Evolutionary conservation across 92 coral and sea anemone genomes (phyloP).

Genomic region (Parazoanthus darwini): DNA sequence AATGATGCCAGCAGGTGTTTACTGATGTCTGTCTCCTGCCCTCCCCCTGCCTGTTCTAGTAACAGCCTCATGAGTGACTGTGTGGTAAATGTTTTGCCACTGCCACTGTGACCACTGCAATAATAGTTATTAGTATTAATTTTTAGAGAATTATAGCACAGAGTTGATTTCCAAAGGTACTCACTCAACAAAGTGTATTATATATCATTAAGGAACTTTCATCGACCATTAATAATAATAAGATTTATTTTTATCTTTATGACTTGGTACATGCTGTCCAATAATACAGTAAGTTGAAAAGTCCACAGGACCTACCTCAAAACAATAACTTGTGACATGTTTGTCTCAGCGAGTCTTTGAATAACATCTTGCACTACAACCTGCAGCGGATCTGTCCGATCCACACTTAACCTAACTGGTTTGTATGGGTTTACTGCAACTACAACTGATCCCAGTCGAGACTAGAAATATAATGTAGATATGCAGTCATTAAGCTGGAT

Average conservation of each 20-base stretch:
- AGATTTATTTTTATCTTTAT: too few species aligned
- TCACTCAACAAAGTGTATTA: too few species aligned
- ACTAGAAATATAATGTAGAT: conserved; percentile 36
- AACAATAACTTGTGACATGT: conserved; percentile 79
- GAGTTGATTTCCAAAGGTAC: too few species aligned
- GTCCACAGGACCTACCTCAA: conserved; percentile 53
- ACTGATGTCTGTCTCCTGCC: conserved; percentile 73
- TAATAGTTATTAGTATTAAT: too few species aligned
- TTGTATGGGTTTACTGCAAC: conserved; percentile 72
- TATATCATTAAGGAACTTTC: too few species aligned
- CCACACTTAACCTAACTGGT: conserved; percentile 27
- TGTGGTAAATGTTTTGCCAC: conserved; percentile 85
- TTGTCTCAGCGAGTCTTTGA: conserved; percentile 58
- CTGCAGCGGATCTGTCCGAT: conserved; percentile 43
- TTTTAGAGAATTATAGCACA: too few species aligned
- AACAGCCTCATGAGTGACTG: conserved; percentile 60
- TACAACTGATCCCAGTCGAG: conserved; percentile 73
- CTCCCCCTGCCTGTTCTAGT: conserved; percentile 71
- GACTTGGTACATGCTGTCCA: too few species aligned
- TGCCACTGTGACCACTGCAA: conserved; percentile 88
- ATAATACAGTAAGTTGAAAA: neutral
- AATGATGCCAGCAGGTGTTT: conserved; percentile 89
- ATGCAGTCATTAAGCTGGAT: too few species aligned
- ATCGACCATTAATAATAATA: too few species aligned
- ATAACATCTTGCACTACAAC: conserved; percentile 56